Conservation (phyloP, 1,140 invertebrate species). For the Philotrypesis tridentata region DNA sequence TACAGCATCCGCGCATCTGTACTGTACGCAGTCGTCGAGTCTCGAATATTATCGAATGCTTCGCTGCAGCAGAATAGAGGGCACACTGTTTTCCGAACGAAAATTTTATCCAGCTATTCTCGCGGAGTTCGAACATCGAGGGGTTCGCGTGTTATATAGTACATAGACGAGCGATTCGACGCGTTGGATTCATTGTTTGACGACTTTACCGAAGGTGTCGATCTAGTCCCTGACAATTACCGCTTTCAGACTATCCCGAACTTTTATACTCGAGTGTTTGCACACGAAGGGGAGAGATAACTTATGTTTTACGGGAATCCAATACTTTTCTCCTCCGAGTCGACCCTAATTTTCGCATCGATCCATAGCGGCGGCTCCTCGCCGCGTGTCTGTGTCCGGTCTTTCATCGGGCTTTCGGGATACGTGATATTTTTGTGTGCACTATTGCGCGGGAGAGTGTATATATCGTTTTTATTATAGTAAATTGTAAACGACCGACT, state of each 20-base stretch:
- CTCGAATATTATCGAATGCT: neutral
- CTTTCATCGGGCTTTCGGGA: neutral
- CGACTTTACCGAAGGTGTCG: conserved; percentile 35
- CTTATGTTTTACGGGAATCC: conserved; percentile 49
- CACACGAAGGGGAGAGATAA: conserved; percentile 22
- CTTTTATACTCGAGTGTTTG: conserved; percentile 38
- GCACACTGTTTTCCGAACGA: neutral
- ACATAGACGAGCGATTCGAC: conserved; percentile 28
- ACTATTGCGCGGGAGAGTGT: neutral
- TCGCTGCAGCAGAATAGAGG: no score
- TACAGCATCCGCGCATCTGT: conserved; percentile 24
- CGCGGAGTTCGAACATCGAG: neutral
- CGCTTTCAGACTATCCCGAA: conserved; percentile 20
- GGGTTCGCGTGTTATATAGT: conserved; percentile 36
- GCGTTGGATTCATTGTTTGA: conserved; percentile 43
- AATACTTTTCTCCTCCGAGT: conserved; percentile 37
- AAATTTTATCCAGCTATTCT: neutral
- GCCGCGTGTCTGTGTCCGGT: no score
- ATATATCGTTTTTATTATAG: conserved; percentile 45
- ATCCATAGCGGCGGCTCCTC: neutral
- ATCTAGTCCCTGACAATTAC: conserved; percentile 40
- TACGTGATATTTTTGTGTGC: conserved; percentile 37
- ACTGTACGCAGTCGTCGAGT: neutral
- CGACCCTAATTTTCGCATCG: conserved; percentile 47
- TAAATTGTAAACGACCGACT: conserved; percentile 19